Evolutionary conservation across 2,113 vertebrate species (phyloP).

Genomic region (Apus apus): DNA sequence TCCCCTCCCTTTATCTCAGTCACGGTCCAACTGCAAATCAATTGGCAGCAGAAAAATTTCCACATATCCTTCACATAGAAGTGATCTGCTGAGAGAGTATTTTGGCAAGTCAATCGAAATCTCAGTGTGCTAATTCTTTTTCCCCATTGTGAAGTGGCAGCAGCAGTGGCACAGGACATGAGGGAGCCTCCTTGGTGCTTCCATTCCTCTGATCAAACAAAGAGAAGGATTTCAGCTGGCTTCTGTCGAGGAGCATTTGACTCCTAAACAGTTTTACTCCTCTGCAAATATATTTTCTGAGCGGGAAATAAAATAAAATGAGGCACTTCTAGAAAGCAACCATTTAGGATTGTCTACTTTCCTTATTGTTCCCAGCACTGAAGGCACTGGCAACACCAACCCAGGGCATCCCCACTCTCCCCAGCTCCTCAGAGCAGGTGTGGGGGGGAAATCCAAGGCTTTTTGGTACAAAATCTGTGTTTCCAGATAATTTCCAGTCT

Average conservation of each 20-base stretch:
- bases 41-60: neutral
- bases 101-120: slow-evolving; percentile 34
- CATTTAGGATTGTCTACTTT: neutral
- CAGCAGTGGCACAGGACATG: neutral
- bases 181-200: neutral
- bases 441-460: neutral
- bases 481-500: neutral
- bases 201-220: neutral
- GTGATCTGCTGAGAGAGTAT: neutral
- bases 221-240: neutral
- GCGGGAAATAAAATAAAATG: slow-evolving; percentile 18
- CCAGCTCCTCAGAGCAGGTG: neutral
- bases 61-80: neutral
- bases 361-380: neutral
- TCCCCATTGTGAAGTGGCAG: neutral
- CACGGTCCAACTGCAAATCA: neutral
- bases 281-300: neutral
- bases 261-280: neutral
- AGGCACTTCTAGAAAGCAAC: neutral
- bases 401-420: neutral
- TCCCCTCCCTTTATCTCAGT: neutral
- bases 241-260: neutral
- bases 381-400: neutral
- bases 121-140: slow-evolving; percentile 11
- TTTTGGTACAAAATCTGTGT: neutral